Evolutionary conservation across 2,888 invertebrate genomes (phyloP).

Genomic region (Drosophila quinaria): DNA sequence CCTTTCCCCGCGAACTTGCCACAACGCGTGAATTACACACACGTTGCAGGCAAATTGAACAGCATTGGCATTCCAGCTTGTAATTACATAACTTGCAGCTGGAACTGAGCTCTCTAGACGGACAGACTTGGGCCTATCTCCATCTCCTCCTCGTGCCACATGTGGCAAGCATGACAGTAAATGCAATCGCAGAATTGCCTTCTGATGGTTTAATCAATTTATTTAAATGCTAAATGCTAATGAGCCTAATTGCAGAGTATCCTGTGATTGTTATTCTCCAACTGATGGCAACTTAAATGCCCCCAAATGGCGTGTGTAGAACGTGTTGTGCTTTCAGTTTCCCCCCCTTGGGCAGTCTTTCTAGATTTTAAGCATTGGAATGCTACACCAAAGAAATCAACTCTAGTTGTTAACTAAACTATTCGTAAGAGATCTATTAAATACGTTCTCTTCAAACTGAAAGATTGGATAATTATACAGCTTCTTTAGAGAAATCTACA

Average conservation of each 20-base stretch:
- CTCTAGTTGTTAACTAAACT: slow-evolving; percentile 3
- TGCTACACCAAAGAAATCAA: slow-evolving; percentile 9
- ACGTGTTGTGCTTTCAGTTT: background rate
- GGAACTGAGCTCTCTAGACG: slow-evolving; percentile 14
- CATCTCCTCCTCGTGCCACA: background rate
- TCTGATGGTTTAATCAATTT: slow-evolving; percentile 64
- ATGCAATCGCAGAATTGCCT: slow-evolving; percentile 20
- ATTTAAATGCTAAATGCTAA: slow-evolving; percentile 59
- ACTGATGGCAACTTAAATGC: slow-evolving; percentile 39
- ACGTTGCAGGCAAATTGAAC: slow-evolving; percentile 38
- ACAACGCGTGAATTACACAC: slow-evolving; percentile 45
- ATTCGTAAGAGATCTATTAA: background rate
- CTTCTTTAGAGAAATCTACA: background rate
- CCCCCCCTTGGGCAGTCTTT: background rate
- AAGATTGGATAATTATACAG: slow-evolving; percentile 13
- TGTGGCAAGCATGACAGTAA: slow-evolving; percentile 12
- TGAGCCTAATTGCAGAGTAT: slow-evolving; percentile 55
- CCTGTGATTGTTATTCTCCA: slow-evolving; percentile 48
- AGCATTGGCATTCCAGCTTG: slow-evolving; percentile 50
- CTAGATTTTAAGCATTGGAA: background rate
- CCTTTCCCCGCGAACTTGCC: slow-evolving; percentile 23
- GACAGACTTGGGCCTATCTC: background rate
- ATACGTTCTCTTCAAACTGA: background rate
- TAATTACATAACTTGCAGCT: slow-evolving; percentile 63
- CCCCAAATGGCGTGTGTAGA: slow-evolving; percentile 21